Base-by-base conservation (phyloP, 2,113 vertebrate species). In the Gambusia holbrooki region DNA sequence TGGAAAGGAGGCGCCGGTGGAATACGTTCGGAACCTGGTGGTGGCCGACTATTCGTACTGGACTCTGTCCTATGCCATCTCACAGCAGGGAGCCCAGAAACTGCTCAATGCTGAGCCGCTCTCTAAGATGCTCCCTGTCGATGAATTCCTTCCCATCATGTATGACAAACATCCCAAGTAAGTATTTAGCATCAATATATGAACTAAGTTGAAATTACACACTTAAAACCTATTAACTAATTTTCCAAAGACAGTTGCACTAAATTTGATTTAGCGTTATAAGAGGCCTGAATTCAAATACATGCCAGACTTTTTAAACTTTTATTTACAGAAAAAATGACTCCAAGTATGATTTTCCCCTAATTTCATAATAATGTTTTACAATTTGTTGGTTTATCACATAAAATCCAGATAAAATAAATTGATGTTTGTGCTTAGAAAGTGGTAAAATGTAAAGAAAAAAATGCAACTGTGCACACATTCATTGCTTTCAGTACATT, bases 101-200 rank as follows among this genome's bases (percentile, higher is more conserved):
- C 94, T 99, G 70, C 86, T 99, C 73, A 96, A 96, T 0, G 95
- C 96, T 0, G 90, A 96, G 75, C 98, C 98, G 0, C 93, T 99
- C 62, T 95, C 90, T 81, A 97, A 97, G 88, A 99, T 99, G 96
- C 93, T 99, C 71, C 98, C 98, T 0, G 96, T 99, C n/a, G 97
- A 99, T 0, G 97, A 99, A 83, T 99, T 97, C 89, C 93, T 99
- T 76, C 98, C 98, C 89, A 95, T 99, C 92, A 99, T 99, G 98
- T 99, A 97, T 0, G 95, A 99, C 95, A 97, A 94, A 77, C 98
- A 99, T 83, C 96, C 97, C 81, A 99, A 98, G 98, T 99, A 90
- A 76, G 96, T 91, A 81, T 13, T 22, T 27, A 22, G 62, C 51
- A 54, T n/a, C 51, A 25, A 9, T 54, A 10, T 54, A 9, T 54